These are phyloP conservation scores for Junonia oenone DNA, from an alignment of 2,888 invertebrate genomes.

Conservation along the genomic window DNA sequence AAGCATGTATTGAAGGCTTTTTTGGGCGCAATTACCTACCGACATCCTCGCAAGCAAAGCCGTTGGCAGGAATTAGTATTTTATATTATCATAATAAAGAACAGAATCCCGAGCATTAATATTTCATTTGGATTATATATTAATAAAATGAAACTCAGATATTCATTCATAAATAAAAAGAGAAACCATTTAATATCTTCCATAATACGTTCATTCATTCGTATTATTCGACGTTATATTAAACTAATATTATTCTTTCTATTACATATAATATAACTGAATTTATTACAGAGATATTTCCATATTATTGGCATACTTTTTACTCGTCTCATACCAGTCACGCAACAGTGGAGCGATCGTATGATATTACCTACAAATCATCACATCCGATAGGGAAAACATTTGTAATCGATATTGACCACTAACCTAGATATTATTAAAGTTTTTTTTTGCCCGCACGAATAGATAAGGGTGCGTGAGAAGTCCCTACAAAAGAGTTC, in stretches of 20 bases:
- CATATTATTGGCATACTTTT: constrained; percentile 35
- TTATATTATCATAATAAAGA: too few species aligned
- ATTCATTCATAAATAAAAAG: too few species aligned
- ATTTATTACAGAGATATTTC: neutral
- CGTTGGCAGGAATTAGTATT: too few species aligned
- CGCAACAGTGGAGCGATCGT: constrained; percentile 48
- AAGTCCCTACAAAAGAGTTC: constrained; percentile 76
- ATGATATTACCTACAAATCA: constrained; percentile 44
- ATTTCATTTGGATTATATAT: too few species aligned
- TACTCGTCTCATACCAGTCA: constrained; percentile 39
- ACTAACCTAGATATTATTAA: constrained; percentile 46
- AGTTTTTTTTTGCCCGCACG: constrained; percentile 34
- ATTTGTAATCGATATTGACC: constrained; percentile 41
- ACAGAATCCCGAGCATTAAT: too few species aligned
- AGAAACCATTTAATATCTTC: too few species aligned
- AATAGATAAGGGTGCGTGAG: constrained; percentile 26
- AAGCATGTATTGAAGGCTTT: too few species aligned
- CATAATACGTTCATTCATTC: too few species aligned
- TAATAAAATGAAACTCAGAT: too few species aligned
- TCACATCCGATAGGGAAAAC: constrained; percentile 49
- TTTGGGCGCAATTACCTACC: too few species aligned
- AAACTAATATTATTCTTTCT: neutral
- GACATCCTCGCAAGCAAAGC: too few species aligned
- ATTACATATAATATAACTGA: neutral
- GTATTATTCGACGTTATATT: neutral